phyloP scores from a whole-genome alignment of 2,888 invertebrate species.

The Hypolimnas misippus region DNA sequence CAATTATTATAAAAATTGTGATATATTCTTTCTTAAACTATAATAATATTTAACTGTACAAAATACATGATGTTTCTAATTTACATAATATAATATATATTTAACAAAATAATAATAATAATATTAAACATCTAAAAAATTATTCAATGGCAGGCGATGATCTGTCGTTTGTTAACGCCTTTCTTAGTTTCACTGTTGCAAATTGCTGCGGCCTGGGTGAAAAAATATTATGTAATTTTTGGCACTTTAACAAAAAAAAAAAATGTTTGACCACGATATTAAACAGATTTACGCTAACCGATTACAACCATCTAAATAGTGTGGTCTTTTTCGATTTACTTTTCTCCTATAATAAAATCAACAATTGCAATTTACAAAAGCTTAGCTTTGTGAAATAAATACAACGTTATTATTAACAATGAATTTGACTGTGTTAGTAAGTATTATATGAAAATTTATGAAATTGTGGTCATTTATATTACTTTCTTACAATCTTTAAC shows the following conservation, averaged over 20 bases:
- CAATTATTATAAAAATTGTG: constrained; percentile 80
- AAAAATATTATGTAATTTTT: constrained; percentile 46
- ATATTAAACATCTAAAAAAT: constrained; percentile 58
- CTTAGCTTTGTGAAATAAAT: background rate
- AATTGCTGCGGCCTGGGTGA: constrained; percentile 91
- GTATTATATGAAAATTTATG: background rate
- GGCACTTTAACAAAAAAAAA: constrained; percentile 14
- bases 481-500: background rate
- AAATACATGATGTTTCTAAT: constrained; percentile 81
- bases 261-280: background rate
- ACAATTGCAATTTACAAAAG: constrained; percentile 16
- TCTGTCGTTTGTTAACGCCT: constrained; percentile 93
- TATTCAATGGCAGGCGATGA: constrained; percentile 90
- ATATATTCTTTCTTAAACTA: constrained; percentile 84
- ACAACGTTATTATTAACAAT: background rate
- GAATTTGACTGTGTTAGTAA: background rate
- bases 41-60: constrained; percentile 83
- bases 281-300: background rate
- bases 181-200: constrained; percentile 94
- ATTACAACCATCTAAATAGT: background rate
- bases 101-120: constrained; percentile 77
- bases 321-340: background rate
- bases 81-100: constrained; percentile 78
- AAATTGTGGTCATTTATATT: background rate
- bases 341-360: background rate